phyloP scores from a whole-genome alignment of 2,797 vertebrate species.

The Siniperca obscura region DNA sequence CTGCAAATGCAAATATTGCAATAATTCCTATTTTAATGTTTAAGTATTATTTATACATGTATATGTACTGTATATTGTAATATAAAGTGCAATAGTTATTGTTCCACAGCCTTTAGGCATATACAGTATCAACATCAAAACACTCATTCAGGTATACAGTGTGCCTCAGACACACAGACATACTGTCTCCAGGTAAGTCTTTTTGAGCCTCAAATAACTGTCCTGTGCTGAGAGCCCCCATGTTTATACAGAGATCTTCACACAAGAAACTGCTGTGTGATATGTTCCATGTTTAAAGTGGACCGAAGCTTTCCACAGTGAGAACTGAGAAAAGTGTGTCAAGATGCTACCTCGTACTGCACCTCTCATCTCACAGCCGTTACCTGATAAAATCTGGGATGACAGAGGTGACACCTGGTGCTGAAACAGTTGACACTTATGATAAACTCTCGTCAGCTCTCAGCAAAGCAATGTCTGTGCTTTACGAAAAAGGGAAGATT shows the following conservation, averaged over 20 bases:
- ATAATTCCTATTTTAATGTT: conserved; percentile 49
- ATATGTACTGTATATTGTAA: conserved; percentile 80
- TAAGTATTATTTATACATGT: conserved; percentile 84
- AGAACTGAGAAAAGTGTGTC: conserved; percentile 57
- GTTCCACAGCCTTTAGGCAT: conserved; percentile 53
- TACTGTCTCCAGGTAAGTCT: conserved; percentile 59
- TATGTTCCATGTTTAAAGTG: conserved; percentile 23
- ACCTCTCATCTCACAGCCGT: conserved; percentile 85
- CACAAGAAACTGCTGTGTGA: conserved; percentile 60
- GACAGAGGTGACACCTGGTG: conserved; percentile 68
- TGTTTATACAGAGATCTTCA: conserved; percentile 25
- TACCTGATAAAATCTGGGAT: conserved; percentile 73
- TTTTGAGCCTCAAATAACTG: conserved; percentile 56
- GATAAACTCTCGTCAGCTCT: conserved; percentile 41
- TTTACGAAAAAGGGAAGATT: conserved; percentile 70
- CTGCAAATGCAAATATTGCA: conserved; percentile 55
- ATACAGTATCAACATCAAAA: conserved; percentile 43
- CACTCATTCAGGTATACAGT: conserved; percentile 73
- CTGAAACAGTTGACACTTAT: conserved; percentile 55
- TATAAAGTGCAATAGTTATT: conserved; percentile 82
- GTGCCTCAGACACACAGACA: conserved; percentile 52
- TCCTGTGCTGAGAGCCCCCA: conserved; percentile 35
- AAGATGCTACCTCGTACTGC: conserved; percentile 88
- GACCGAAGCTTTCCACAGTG: conserved; percentile 38
- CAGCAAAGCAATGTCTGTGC: conserved; percentile 22